Conservation (phyloP, 2,888 invertebrate genomes). For the Sympetrum striolatum region DNA sequence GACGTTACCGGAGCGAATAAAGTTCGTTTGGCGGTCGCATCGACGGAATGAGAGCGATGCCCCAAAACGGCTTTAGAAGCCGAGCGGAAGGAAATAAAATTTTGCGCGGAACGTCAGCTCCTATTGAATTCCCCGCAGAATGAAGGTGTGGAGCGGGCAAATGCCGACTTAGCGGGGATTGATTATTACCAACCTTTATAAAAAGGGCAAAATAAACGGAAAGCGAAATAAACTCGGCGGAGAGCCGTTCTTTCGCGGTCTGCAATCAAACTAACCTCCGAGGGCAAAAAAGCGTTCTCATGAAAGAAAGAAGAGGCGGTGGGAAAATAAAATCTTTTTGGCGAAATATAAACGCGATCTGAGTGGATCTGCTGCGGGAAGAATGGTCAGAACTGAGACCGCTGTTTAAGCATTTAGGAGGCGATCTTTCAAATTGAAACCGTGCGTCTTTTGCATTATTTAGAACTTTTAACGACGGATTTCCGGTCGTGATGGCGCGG, state of each 20-base stretch:
- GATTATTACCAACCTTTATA: neutral
- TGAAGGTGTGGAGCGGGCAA: neutral
- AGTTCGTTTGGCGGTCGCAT: neutral
- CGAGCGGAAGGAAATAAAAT: neutral
- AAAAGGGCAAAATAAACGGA: neutral
- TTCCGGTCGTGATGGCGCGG: no score
- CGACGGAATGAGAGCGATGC: neutral
- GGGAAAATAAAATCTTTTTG: no score
- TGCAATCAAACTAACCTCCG: neutral
- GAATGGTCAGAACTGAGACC: no score
- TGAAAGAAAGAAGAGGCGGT: neutral
- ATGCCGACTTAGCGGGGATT: neutral
- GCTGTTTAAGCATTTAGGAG: no score
- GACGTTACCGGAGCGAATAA: neutral
- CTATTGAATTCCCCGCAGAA: neutral
- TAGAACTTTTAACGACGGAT: no score
- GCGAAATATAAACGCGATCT: no score
- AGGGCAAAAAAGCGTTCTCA: neutral
- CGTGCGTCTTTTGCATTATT: no score
- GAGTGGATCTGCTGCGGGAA: no score
- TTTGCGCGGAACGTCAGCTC: neutral
- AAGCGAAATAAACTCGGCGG: neutral
- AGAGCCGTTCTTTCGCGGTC: neutral
- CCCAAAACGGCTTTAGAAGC: neutral
- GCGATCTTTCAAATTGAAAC: no score